Base-by-base conservation (phyloP, 2,113 vertebrate species). In the Triplophysa dalaica region DNA sequence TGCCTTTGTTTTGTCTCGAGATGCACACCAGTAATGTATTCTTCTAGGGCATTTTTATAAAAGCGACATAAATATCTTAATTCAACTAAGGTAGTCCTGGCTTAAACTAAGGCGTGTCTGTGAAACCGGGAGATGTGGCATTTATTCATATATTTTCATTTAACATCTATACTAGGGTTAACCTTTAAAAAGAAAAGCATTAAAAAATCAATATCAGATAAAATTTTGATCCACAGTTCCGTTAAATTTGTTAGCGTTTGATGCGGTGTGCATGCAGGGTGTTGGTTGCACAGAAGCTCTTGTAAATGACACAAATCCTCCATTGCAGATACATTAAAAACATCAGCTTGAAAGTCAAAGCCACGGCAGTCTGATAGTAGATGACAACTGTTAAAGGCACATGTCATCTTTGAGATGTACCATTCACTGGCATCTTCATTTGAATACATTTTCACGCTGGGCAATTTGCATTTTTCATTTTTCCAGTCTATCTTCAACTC, bases 341-440 rank as follows among this genome's bases (percentile, higher is more conserved):
- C 61, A 61, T 33, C 19, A 62, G 52, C 43, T 29, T 61, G 56
- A 76, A 63, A 58, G 81, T 76, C 21, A 70, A 70, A 72, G 48
- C 9, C 33, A 19, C 45, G 50, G 50, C 74, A 70, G 21, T 29
- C 41, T 78, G 58, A 60, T 60, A 68, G 41, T 75, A 50, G 21
- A 77, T 81, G 76, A 81, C 75, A 80, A 43, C 64, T 78, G 41
- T 70, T 33, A 41, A 75, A 67, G 38, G 62, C 63, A 33, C 52
- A 54, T 78, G 75, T 85, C 61, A 78, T 81, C 54, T 29, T 26
- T 62, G 75, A 73, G 68, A 84, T 77, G 68, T 64, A 75, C 24
- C 43, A 70, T 66, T 72, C 54, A 48, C 54, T 72, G 62, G 65
- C 48, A 81, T 61, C 74, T 70, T 54, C 65, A 56, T 68, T 77